Conservation (phyloP, 2,113 vertebrate species). For the Albula glossodonta region DNA sequence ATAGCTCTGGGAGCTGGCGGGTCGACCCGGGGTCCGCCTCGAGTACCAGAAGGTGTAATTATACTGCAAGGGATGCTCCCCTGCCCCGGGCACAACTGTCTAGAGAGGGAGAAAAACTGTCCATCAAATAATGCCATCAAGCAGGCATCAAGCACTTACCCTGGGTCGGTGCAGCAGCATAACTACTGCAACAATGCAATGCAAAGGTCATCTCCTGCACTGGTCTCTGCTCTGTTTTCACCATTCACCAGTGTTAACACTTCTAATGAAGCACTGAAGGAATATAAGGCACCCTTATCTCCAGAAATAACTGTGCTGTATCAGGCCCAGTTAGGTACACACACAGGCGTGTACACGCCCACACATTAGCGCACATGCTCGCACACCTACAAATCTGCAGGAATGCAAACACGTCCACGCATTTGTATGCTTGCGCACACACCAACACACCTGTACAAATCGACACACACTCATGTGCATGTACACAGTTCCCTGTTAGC, state of each 20-base stretch:
- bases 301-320: background rate
- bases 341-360: background rate
- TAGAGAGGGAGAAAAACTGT: constrained; percentile 33
- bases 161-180: background rate
- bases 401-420: background rate
- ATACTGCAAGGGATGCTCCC: constrained; percentile 79
- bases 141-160: background rate
- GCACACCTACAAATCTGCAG: background rate
- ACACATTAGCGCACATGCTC: background rate
- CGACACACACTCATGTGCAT: background rate
- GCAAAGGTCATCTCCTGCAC: no score
- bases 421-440: no score
- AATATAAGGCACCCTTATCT: background rate
- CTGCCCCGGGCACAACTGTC: constrained; percentile 69
- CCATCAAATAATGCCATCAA: background rate
- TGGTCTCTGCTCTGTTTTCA: background rate
- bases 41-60: constrained; percentile 84
- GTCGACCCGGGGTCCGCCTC: constrained; percentile 75
- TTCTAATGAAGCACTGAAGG: background rate
- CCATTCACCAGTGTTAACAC: background rate
- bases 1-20: constrained; percentile 79
- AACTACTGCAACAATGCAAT: background rate
- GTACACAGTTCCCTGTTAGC: background rate
- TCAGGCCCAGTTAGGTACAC: background rate
- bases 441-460: background rate